These are phyloP conservation scores for Vicugna pacos DNA, from an alignment of 2,113 vertebrate genomes.

Conservation along the genomic window DNA sequence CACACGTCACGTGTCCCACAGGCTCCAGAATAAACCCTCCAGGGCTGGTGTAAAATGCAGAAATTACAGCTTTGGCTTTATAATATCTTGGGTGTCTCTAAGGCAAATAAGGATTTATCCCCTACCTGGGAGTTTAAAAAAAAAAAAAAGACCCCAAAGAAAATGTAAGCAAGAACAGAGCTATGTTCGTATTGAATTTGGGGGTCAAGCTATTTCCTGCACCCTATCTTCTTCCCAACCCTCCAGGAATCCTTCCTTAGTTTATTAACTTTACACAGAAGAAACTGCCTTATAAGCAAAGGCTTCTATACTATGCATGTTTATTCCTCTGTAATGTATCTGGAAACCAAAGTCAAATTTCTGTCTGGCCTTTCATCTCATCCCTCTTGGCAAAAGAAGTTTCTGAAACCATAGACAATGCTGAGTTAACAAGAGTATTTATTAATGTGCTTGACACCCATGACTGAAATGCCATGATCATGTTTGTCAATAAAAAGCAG, in stretches of 20 bases:
- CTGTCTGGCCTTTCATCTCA: constrained; percentile 34
- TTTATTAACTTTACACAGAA: constrained; percentile 49
- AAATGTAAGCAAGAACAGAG: neutral
- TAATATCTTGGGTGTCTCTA: neutral
- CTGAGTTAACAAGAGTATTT: constrained; percentile 49
- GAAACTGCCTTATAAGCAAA: constrained; percentile 57
- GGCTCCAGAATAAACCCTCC: constrained; percentile 13
- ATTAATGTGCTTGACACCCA: constrained; percentile 29
- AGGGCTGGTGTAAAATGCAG: neutral
- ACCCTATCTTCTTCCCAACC: neutral
- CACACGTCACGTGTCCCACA: neutral
- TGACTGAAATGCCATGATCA: constrained; percentile 41
- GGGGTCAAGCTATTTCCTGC: neutral
- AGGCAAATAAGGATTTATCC: constrained; percentile 6
- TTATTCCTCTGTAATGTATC: constrained; percentile 26
- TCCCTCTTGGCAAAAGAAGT: constrained; percentile 16
- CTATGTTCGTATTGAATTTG: constrained; percentile 51
- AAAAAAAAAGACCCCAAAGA: neutral
- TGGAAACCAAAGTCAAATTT: constrained; percentile 51
- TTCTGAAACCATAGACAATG: constrained; percentile 30
- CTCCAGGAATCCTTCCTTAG: constrained; percentile 1
- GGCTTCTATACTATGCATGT: neutral
- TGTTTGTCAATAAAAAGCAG: constrained; percentile 73
- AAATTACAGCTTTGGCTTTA: neutral
- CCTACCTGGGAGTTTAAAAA: neutral